Conservation (phyloP, 2,113 vertebrate genomes). For the Eudyptes chrysolophus region DNA sequence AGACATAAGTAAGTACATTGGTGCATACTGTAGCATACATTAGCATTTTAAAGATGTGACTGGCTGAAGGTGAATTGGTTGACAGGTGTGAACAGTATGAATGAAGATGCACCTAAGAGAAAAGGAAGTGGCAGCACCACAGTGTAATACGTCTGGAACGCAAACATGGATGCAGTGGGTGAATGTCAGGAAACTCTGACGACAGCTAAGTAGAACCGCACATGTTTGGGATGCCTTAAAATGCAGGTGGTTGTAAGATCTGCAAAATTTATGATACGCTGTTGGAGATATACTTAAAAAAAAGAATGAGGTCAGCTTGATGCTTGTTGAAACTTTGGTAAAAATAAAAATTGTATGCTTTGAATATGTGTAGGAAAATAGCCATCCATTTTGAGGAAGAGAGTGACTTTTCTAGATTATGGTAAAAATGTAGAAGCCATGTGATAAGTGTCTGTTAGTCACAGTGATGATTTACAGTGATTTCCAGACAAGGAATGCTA, state of each 20-base stretch:
- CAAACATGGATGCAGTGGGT: not conserved
- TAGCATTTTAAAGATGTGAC: not conserved
- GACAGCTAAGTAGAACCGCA: not conserved
- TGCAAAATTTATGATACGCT: not conserved
- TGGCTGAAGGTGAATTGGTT: slow-evolving; percentile 1
- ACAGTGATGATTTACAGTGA: not conserved
- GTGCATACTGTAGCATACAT: not conserved
- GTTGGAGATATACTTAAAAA: not conserved
- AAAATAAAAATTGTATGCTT: not conserved
- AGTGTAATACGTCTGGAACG: not conserved
- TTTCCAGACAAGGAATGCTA: not conserved
- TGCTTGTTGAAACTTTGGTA: not conserved
- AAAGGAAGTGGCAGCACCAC: not conserved
- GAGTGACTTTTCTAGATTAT: not conserved
- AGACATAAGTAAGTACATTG: not conserved
- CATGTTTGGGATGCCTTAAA: not conserved
- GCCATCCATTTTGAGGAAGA: not conserved
- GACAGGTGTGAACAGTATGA: not conserved
- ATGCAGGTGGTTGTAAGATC: not conserved
- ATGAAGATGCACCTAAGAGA: not conserved
- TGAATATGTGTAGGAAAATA: not conserved
- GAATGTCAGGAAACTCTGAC: not conserved
- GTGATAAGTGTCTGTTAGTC: not conserved
- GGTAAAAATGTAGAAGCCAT: not conserved
- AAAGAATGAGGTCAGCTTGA: not conserved